These are phyloP conservation scores for Carcinoscorpius rotundicauda DNA, from an alignment of 1,140 invertebrate species.

Conservation along the genomic window DNA sequence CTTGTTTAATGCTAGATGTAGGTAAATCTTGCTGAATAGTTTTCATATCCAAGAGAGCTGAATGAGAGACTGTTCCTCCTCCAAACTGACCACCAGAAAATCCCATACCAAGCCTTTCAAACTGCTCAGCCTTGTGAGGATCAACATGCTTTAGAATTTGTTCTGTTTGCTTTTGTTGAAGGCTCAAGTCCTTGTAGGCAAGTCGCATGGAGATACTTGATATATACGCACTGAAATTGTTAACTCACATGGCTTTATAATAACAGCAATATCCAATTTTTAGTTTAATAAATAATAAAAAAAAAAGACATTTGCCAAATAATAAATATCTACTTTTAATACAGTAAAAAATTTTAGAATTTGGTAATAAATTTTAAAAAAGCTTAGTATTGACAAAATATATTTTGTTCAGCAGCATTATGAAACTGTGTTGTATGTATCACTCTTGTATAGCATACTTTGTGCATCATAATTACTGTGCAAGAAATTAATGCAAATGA, in stretches of 20 bases:
- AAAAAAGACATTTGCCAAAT: not conserved
- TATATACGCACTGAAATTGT: constrained; percentile 5
- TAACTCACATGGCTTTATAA: not conserved
- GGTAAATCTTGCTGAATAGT: constrained; percentile 71
- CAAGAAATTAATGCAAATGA: too few relatives aligned
- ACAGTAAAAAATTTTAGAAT: not conserved
- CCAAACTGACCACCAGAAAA: constrained; percentile 32
- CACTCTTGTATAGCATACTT: too few relatives aligned
- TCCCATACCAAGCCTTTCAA: constrained; percentile 91
- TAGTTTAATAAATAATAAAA: constrained; percentile 3
- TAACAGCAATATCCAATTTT: not conserved
- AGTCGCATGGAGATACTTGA: constrained; percentile 58
- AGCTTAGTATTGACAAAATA: too few relatives aligned
- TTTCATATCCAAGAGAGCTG: constrained; percentile 83
- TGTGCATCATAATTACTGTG: too few relatives aligned
- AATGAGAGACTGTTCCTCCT: constrained; percentile 49
- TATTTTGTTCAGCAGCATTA: too few relatives aligned
- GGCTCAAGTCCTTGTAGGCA: constrained; percentile 73
- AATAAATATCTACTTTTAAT: not conserved
- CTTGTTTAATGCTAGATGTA: constrained; percentile 21
- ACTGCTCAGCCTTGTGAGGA: constrained; percentile 75
- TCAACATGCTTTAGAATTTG: constrained; percentile 60
- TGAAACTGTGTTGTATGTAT: too few relatives aligned
- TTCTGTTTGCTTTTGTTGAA: constrained; percentile 63
- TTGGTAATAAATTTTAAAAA: too few relatives aligned